phyloP scores from a whole-genome alignment of 1,140 invertebrate species.

The Rhyzopertha dominica region DNA sequence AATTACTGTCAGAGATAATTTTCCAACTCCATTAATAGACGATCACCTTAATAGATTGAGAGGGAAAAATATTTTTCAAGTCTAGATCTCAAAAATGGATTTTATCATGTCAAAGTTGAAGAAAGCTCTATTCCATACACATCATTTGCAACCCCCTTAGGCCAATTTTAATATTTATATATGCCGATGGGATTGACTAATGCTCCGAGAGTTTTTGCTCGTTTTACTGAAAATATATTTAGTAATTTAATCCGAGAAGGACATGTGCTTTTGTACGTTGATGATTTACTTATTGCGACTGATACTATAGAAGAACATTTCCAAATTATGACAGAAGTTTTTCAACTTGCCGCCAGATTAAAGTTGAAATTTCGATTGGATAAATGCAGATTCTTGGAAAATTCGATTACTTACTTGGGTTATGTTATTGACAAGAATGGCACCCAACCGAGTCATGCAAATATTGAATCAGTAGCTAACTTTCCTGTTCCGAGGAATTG shows the following conservation, averaged over 20 bases:
- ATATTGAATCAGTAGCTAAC: constrained; percentile 8
- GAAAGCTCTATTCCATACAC: constrained; percentile 26
- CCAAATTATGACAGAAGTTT: constrained; percentile 1
- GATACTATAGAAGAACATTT: neutral
- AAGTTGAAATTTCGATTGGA: constrained; percentile 6
- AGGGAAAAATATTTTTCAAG: constrained; percentile 31
- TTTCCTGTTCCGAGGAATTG: constrained; percentile 23
- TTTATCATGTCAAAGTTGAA: constrained; percentile 35
- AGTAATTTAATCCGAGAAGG: constrained; percentile 16
- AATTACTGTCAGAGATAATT: constrained; percentile 29
- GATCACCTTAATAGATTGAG: constrained; percentile 40
- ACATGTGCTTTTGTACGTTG: constrained; percentile 32
- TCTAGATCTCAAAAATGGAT: constrained; percentile 29
- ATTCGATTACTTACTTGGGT: constrained; percentile 10
- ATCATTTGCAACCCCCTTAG: constrained; percentile 25
- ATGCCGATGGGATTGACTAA: constrained; percentile 32
- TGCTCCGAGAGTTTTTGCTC: constrained; percentile 22
- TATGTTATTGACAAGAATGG: constrained; percentile 2
- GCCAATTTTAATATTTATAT: constrained; percentile 28
- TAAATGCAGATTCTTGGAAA: constrained; percentile 13
- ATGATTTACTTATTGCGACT: constrained; percentile 37
- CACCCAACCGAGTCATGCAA: neutral
- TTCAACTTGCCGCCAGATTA: neutral
- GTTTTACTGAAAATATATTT: constrained; percentile 15
- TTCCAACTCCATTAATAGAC: constrained; percentile 36